Percentiles rank a stretch among this genome's conserved stretches.
Conservation (phyloP, 2,888 invertebrate genomes). For the Mylabris sibirica region DNA sequence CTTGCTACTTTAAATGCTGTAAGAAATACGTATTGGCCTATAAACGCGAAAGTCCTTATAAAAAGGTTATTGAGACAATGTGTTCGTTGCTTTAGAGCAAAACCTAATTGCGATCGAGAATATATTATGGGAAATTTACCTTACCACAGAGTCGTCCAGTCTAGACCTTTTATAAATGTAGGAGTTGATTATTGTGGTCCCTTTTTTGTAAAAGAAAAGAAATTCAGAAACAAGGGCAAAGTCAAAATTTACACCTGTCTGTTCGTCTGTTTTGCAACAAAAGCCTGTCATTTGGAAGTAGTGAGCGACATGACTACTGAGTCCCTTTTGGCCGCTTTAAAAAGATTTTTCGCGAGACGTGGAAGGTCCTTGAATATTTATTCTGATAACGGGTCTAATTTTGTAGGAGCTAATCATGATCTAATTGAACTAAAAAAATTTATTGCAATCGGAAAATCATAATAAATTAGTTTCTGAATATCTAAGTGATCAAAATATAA, state of each 20-base stretch:
- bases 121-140: background rate
- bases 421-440: background rate
- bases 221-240: background rate
- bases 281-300: background rate
- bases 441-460: no score
- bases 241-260: background rate
- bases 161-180: background rate
- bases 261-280: background rate
- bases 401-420: background rate
- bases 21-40: no score
- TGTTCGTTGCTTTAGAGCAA: no score
- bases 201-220: background rate
- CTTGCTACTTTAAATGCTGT: no score
- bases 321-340: background rate
- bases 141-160: background rate
- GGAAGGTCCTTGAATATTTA: background rate
- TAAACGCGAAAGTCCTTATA: no score
- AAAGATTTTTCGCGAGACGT: background rate
- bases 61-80: no score
- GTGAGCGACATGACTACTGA: background rate
- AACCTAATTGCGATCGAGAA: no score
- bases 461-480: no score
- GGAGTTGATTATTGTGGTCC: background rate
- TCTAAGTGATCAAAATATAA: background rate
- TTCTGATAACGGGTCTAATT: background rate